These are phyloP conservation scores for Lasioglossum malachurum DNA, from an alignment of 2,888 invertebrate genomes.

Conservation along the genomic window DNA sequence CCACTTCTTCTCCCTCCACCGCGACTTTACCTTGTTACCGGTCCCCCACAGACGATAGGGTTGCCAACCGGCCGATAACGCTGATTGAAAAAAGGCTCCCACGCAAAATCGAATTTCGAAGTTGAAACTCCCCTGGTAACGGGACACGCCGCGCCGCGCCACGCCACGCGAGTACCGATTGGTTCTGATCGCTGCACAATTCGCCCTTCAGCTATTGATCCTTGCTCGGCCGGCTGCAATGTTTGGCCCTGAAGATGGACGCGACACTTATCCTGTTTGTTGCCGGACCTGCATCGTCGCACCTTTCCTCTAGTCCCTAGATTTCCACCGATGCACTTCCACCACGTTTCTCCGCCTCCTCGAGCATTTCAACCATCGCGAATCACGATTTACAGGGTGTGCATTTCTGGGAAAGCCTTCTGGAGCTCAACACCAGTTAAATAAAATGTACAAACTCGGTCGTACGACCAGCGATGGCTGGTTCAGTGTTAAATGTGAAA, in stretches of 20 bases:
- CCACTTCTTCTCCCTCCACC: constrained; percentile 24
- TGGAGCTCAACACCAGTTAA: background rate
- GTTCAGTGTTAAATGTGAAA: background rate
- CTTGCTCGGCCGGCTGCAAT: constrained; percentile 32
- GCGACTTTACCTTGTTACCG: constrained; percentile 41
- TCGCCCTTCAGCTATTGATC: constrained; percentile 60
- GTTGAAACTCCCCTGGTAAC: constrained; percentile 52
- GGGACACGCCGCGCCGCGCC: constrained; percentile 23
- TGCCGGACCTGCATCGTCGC: background rate
- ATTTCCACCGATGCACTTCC: background rate
- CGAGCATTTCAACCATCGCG: background rate
- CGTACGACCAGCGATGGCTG: too few relatives aligned
- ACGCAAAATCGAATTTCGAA: constrained; percentile 75
- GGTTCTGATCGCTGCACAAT: constrained; percentile 59
- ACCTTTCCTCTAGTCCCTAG: background rate
- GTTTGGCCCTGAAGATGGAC: constrained; percentile 33
- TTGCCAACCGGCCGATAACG: constrained; percentile 77
- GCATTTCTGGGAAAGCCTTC: background rate
- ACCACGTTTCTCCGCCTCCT: background rate
- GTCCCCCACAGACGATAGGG: constrained; percentile 64
- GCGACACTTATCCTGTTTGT: constrained; percentile 26
- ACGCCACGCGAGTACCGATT: constrained; percentile 57
- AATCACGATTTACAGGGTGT: background rate
- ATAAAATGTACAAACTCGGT: background rate
- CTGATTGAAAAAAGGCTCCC: constrained; percentile 78